Percentiles rank a stretch among this genome's conserved stretches.
Conservation (phyloP, 2,888 invertebrate species). For the Actias luna region DNA sequence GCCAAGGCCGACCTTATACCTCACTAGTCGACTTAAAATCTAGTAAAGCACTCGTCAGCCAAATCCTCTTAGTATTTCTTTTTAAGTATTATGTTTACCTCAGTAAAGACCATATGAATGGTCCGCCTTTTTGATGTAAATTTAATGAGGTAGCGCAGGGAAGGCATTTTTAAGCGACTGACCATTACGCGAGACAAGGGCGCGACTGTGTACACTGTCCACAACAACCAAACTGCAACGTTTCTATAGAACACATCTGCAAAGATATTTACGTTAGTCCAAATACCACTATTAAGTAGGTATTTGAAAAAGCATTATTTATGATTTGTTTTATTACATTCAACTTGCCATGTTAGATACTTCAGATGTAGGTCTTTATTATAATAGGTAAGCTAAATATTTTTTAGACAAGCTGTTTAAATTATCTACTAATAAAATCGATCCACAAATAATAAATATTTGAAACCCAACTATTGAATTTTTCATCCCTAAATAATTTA, state of each 20-base stretch:
- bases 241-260: slow-evolving; percentile 29
- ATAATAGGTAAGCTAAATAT: neutral
- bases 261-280: slow-evolving; percentile 19
- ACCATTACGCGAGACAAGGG: slow-evolving; percentile 69
- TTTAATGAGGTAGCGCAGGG: slow-evolving; percentile 66
- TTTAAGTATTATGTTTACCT: slow-evolving; percentile 40
- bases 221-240: slow-evolving; percentile 21
- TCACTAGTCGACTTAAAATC: neutral
- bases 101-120: slow-evolving; percentile 52
- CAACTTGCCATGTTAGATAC: neutral
- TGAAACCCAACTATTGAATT: too few species aligned
- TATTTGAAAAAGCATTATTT: neutral
- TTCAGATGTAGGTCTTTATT: neutral
- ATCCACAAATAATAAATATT: too few species aligned
- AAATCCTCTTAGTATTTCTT: slow-evolving; percentile 3
- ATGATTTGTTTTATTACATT: too few species aligned
- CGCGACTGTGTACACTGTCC: slow-evolving; percentile 59
- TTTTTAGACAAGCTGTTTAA: too few species aligned
- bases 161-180: slow-evolving; percentile 58
- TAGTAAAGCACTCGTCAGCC: neutral
- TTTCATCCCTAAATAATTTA: too few species aligned
- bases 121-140: slow-evolving; percentile 64
- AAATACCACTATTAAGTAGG: neutral
- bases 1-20: neutral
- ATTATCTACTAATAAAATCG: too few species aligned